phyloP scores from a whole-genome alignment of 2,113 vertebrate species.

The Phainopepla nitens region DNA sequence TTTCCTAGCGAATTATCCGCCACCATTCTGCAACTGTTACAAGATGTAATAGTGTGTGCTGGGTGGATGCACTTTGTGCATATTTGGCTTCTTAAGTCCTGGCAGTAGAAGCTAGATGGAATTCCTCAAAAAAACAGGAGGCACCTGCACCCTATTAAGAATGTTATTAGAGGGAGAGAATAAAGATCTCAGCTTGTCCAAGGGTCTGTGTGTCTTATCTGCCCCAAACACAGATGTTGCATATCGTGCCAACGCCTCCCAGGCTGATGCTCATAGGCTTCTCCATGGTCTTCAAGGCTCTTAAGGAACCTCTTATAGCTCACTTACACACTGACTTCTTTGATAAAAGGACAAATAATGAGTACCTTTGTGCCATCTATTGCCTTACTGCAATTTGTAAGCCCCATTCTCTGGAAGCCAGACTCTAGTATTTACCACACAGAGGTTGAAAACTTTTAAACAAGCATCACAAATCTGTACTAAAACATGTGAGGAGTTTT shows the following conservation, averaged over 20 bases:
- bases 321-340: neutral
- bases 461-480: neutral
- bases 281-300: neutral
- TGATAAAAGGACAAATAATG: neutral
- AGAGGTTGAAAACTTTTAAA: neutral
- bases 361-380: neutral
- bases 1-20: neutral
- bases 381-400: neutral
- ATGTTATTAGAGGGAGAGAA: slow-evolving; percentile 15
- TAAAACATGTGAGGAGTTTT: neutral
- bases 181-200: slow-evolving; percentile 25
- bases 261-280: neutral
- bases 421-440: neutral
- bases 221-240: slow-evolving; percentile 1
- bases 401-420: neutral
- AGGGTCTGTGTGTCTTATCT: neutral
- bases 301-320: neutral
- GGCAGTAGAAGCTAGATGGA: slow-evolving; percentile 12
- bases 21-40: neutral
- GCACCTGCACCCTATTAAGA: slow-evolving; percentile 46
- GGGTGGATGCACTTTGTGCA: neutral
- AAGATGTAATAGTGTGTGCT: neutral
- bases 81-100: neutral
- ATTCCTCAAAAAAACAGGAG: slow-evolving; percentile 40
- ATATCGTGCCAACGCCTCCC: neutral